phyloP scores from a whole-genome alignment of 2,113 vertebrate species.

The Pogonocichla stellata region DNA sequence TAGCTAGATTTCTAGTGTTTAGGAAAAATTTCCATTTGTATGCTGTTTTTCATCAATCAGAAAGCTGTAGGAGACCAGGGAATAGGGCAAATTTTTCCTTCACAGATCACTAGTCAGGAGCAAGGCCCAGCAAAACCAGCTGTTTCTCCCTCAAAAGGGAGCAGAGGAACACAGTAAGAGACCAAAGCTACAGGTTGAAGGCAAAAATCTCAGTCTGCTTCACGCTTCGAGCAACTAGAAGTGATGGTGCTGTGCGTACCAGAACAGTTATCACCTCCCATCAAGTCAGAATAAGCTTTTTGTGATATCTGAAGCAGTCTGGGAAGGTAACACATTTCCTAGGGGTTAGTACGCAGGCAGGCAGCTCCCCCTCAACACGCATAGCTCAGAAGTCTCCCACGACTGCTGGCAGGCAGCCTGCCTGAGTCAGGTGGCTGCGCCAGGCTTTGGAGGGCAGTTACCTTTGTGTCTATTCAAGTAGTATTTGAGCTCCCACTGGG shows the following conservation, averaged over 20 bases:
- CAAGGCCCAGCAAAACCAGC: background rate
- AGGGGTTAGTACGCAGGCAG: background rate
- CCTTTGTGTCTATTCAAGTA: conserved; percentile 83
- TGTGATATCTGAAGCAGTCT: background rate
- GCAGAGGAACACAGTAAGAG: background rate
- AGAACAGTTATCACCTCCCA: background rate
- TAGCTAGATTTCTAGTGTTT: background rate
- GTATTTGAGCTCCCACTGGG: conserved; percentile 92
- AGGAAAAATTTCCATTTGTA: background rate
- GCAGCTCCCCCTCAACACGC: background rate
- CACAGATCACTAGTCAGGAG: background rate
- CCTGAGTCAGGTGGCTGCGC: background rate
- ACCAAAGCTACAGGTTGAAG: background rate
- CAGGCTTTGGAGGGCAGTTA: conserved; percentile 11
- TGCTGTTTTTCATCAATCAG: background rate
- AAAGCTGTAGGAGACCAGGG: background rate
- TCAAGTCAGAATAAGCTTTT: background rate
- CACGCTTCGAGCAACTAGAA: background rate
- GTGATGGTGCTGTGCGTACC: background rate
- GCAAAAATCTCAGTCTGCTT: background rate
- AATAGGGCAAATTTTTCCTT: background rate
- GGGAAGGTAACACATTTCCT: background rate
- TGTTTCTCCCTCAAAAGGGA: background rate
- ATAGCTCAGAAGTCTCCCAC: background rate
- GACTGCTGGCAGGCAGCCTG: background rate